Conservation (phyloP, 2,888 invertebrate genomes). For the Ceramica pisi region DNA sequence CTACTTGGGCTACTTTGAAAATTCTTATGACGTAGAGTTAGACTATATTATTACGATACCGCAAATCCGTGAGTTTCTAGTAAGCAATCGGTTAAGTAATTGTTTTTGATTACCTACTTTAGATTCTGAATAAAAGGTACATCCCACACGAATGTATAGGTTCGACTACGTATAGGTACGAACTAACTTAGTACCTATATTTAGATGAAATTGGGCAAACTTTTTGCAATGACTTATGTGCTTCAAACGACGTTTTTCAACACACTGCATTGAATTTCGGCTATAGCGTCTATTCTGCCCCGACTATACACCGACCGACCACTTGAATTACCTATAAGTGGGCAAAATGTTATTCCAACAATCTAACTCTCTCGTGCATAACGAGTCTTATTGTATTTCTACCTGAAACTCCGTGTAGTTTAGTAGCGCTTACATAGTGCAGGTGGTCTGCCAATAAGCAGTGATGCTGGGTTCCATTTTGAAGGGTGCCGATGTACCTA, state of each 20-base stretch:
- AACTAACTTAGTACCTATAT: neutral
- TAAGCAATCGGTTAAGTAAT: neutral
- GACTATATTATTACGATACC: neutral
- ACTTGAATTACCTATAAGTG: too few species aligned
- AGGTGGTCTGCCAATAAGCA: neutral
- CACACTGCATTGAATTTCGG: too few species aligned
- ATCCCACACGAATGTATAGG: neutral
- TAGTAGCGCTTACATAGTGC: too few species aligned
- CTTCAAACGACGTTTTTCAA: too few species aligned
- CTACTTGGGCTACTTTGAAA: conserved; percentile 24
- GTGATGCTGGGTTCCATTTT: too few species aligned
- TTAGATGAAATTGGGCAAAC: too few species aligned
- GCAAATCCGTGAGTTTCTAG: neutral
- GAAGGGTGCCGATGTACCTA: neutral
- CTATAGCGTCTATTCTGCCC: too few species aligned
- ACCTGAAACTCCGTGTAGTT: too few species aligned
- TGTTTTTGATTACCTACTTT: neutral
- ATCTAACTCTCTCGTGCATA: conserved; percentile 20
- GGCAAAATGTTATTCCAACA: too few species aligned
- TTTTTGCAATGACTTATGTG: too few species aligned
- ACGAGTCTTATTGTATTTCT: conserved; percentile 19
- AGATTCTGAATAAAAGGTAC: neutral
- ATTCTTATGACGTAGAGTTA: conserved; percentile 3
- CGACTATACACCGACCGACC: too few species aligned
- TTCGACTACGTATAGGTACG: too few species aligned